Conservation (phyloP, 2,113 vertebrate species). For the Pangasianodon gigas region DNA sequence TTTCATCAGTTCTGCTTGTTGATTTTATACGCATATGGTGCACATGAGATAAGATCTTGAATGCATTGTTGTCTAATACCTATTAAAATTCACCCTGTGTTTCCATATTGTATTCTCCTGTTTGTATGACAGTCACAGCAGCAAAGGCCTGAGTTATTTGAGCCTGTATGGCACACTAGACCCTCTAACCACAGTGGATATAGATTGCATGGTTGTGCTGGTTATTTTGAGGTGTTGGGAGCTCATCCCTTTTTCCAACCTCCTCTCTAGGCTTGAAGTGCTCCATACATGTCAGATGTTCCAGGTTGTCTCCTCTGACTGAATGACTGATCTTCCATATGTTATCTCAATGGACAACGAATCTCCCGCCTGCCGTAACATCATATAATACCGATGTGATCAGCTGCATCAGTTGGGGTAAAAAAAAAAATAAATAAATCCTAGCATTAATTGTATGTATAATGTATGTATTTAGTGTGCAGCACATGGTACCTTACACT, state of each 20-base stretch:
- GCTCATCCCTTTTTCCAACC: not conserved
- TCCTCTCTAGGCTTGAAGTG: not conserved
- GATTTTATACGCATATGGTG: not conserved
- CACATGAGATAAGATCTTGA: not conserved
- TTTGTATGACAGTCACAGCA: not conserved
- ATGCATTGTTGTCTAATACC: not conserved
- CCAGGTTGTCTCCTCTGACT: not conserved
- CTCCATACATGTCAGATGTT: not conserved
- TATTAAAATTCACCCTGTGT: not conserved
- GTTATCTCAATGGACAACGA: not conserved
- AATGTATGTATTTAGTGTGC: slow-evolving; percentile 10
- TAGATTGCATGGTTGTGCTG: not conserved
- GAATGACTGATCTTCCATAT: not conserved
- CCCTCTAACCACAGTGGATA: slow-evolving; percentile 18
- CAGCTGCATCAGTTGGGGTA: not conserved
- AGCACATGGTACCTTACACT: not conserved
- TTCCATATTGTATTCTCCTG: not conserved
- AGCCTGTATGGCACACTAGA: not conserved
- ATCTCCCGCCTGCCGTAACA: not conserved
- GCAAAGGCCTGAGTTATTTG: not conserved
- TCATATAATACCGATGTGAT: not conserved
- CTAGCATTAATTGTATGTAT: not conserved
- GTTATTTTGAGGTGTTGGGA: slow-evolving; percentile 39
- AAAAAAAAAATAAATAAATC: not conserved
- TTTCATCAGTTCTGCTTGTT: not conserved